Evolutionary conservation across 2,888 invertebrate genomes (phyloP).

Genomic region (Drosophila maculinotata): DNA sequence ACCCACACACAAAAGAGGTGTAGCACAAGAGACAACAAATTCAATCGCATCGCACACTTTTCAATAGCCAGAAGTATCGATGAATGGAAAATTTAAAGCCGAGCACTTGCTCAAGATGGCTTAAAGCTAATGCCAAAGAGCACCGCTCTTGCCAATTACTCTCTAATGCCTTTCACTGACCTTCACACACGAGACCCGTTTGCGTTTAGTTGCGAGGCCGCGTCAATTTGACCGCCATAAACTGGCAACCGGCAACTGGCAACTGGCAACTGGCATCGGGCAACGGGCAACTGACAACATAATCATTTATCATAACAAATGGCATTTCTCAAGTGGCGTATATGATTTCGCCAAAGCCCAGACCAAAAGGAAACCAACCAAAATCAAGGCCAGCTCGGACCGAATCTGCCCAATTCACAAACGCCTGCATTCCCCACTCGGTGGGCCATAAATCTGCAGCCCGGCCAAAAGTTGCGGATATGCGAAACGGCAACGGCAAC

Average conservation of each 20-base stretch:
- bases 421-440: conserved; percentile 29
- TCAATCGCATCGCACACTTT: conserved; percentile 42
- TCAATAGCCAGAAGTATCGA: conserved; percentile 49
- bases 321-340: conserved; percentile 75
- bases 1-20: conserved; percentile 57
- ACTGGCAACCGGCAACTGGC: conserved; percentile 18
- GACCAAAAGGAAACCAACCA: conserved; percentile 5
- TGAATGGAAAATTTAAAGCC: conserved; percentile 35
- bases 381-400: conserved; percentile 43
- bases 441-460: conserved; percentile 69
- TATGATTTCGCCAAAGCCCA: conserved; percentile 65
- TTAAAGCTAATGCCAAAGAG: conserved; percentile 32
- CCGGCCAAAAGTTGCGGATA: conserved; percentile 66
- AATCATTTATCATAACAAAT: conserved; percentile 78
- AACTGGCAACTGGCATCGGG: conserved; percentile 7
- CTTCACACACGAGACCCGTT: conserved; percentile 53
- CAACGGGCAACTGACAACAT: conserved; percentile 53
- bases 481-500: conserved; percentile 61
- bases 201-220: conserved; percentile 20
- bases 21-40: conserved; percentile 44
- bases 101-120: conserved; percentile 22
- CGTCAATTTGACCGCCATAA: conserved; percentile 44
- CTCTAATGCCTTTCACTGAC: conserved; percentile 63
- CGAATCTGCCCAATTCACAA: conserved; percentile 24
- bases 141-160: conserved; percentile 46